Base-by-base conservation (phyloP, 2,888 invertebrate genomes). In the Trichogramma evanescens region DNA sequence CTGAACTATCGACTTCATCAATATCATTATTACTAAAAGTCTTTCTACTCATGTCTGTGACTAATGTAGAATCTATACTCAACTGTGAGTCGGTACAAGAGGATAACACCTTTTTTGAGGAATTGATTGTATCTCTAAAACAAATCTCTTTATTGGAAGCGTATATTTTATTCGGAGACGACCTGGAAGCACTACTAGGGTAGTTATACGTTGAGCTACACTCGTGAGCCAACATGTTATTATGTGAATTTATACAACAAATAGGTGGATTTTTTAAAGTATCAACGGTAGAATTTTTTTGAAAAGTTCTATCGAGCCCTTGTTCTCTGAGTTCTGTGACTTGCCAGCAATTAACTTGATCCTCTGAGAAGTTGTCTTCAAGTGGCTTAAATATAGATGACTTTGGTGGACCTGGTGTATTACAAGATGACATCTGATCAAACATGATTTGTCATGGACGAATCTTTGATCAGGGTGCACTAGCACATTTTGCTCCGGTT, bases 391-490 rank as follows among this genome's bases (percentile, higher is more conserved):
- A 26, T 26, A 55, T 39, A 13, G 50, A 50, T 51, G 39, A 41
- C 42, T 46, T 54, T 4, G 61, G 50, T 38, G 73, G 73, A 43
- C 72, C 74, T 42, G 74, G 71, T 43, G 69, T 68, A 62, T 73
- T 74, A 39, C 73, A 69, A 46, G 72, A 65, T 51, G 75, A 72
- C 61, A 74, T 70, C 64, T 74, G 74, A 61, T 74, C 75, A 63
- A 76, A 74, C 76, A 76, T 66, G 26, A 26, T 26, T 26, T 26
- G 26, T 26, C 26, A 26, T 26, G 26, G 3, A 26, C 26, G 26
- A 26, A 26, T 26, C 26, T 26, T 2, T 26, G 26, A 26, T 26
- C 2, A 26, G 26, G 26, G 26, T 26, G 26, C 26, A 26, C 26
- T 26, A 26, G 26, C 26, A 26, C 26, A 26, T 26, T 26, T 26